Percentiles rank a stretch among this genome's conserved stretches.
Evolutionary conservation across 1,140 invertebrate species (phyloP).

Genomic region (Mamestra configurata): DNA sequence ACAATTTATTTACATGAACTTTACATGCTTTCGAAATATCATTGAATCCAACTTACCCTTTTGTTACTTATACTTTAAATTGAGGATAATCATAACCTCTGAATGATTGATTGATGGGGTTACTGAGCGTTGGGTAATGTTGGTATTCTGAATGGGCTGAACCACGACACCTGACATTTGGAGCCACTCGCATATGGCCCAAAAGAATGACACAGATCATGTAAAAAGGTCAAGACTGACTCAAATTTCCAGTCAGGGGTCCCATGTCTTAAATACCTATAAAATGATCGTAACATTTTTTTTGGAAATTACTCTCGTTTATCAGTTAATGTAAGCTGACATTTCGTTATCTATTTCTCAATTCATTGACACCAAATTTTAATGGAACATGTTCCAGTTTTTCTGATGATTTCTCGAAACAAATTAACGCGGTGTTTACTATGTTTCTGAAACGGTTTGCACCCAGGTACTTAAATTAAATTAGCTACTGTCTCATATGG

Average conservation of each 20-base stretch:
- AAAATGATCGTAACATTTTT: constrained; percentile 22
- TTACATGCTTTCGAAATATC: constrained; percentile 45
- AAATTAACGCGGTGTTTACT: constrained; percentile 2
- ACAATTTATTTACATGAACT: constrained; percentile 51
- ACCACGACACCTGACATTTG: constrained; percentile 51
- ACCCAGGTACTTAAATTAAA: not conserved
- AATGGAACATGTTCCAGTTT: constrained; percentile 25
- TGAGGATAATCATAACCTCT: constrained; percentile 58
- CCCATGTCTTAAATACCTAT: constrained; percentile 36
- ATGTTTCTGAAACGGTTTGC: constrained; percentile 4
- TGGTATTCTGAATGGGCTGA: constrained; percentile 48
- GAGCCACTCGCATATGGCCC: constrained; percentile 17
- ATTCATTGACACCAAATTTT: constrained; percentile 30
- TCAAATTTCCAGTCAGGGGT: constrained; percentile 46
- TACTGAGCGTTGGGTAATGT: constrained; percentile 51
- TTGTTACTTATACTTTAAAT: constrained; percentile 50
- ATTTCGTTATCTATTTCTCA: constrained; percentile 45
- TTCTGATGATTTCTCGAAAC: constrained; percentile 30
- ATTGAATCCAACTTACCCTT: constrained; percentile 38
- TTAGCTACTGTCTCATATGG: no score
- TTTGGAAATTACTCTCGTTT: constrained; percentile 21
- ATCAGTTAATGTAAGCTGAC: constrained; percentile 19
- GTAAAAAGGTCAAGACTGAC: constrained; percentile 42
- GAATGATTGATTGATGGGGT: constrained; percentile 55
- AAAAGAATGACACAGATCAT: constrained; percentile 42